Evolutionary conservation across 1,140 invertebrate genomes (phyloP), one percentile per base, ranked within the genome.

Genomic region (Nilaparvata lugens): DNA sequence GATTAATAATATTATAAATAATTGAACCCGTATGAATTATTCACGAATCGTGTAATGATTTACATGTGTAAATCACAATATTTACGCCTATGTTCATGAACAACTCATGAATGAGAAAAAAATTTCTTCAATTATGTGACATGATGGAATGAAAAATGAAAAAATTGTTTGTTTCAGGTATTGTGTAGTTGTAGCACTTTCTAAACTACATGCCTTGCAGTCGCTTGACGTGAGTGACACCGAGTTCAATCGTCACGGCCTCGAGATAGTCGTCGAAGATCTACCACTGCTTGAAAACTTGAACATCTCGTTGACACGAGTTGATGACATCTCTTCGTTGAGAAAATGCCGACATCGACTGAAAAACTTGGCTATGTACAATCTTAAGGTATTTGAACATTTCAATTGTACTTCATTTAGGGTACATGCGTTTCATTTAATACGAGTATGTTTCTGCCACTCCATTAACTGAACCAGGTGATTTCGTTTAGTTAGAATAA

Each of bases 191-290:
- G 74, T 76, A 59, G 74, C 78, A 55, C 72, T 82, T 51, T 76
- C 75, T 64, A 75, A 81, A 74, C 72, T 85, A 59, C 78, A 77
- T 59, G 82, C 81, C 58, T 71, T 89, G 38, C 80, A 81, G 54
- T 78, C 76, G 48, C 73, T 89, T n/a, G 86, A 88, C 73, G 81
- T 89, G 1, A 83, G 84, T 61, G 77, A 81, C 64, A 89, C 86
- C 38, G 83, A 88, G 70, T 82, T 90, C 64, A 86, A 86, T 70
- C 79, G 79, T 60, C 80, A 83, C 66, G 82, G 81, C 7, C 75
- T 89, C 57, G 79, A 83, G 66, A 83, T 87, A 62, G 77, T 89
- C 58, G 81, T 83, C 58, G 81, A 85, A 67, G 83, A 89, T 75
- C 75, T 89, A 55, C 83, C 79, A 21, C 71, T 76, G 59, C 72